Conservation (phyloP, 1,140 invertebrate genomes). For the Pemphigus obesinymphae region DNA sequence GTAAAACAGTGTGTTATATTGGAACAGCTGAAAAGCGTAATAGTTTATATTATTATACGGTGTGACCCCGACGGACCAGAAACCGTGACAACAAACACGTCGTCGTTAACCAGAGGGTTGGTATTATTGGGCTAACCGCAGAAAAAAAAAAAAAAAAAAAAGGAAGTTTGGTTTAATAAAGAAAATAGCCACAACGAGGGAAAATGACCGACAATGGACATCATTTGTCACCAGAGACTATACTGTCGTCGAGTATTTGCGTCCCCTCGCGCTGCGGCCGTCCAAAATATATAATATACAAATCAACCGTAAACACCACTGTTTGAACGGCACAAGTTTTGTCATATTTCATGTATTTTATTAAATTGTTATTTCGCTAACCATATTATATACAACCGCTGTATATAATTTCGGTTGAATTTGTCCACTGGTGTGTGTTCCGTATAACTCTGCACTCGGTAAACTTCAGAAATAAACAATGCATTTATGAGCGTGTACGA, state of each 20-base stretch:
- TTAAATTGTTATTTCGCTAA: neutral
- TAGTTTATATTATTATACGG: no score
- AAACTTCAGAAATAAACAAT: no score
- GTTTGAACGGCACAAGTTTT: neutral
- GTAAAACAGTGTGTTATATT: constrained; percentile 6
- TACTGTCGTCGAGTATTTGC: no score
- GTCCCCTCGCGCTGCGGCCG: neutral
- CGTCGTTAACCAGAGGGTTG: neutral
- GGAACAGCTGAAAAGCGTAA: constrained; percentile 32
- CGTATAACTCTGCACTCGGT: no score
- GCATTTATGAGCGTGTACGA: no score
- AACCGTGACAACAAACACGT: constrained; percentile 28
- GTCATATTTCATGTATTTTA: neutral
- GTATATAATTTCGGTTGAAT: neutral
- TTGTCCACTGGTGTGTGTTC: no score
- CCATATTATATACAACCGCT: neutral
- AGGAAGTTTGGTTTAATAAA: constrained; percentile 20
- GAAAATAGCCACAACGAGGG: constrained; percentile 17
- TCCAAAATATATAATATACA: neutral
- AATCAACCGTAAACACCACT: neutral
- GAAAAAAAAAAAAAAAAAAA: constrained; percentile 7
- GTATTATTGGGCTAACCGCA: neutral
- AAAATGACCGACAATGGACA: constrained; percentile 39
- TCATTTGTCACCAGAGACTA: constrained; percentile 30
- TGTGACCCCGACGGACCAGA: constrained; percentile 1